Evolutionary conservation across 2,797 vertebrate species (phyloP).

Genomic region (Tenualosa ilisha): DNA sequence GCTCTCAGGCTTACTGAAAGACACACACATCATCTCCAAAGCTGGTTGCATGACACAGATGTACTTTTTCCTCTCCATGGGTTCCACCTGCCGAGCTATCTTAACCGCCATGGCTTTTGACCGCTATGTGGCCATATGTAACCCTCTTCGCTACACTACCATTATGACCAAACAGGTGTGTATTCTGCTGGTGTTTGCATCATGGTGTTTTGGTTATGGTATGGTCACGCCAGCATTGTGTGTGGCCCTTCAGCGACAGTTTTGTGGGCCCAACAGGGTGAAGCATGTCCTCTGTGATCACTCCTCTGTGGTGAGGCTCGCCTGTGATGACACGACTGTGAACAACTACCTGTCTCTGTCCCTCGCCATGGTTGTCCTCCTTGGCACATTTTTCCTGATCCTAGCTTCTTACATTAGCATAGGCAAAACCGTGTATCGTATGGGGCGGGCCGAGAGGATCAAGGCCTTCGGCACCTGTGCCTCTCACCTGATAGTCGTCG

Average conservation of each 20-base stretch:
- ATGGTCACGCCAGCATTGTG: neutral
- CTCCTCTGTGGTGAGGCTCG: constrained; percentile 71
- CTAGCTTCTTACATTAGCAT: neutral
- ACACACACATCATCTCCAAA: constrained; percentile 49
- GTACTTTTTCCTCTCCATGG: constrained; percentile 60
- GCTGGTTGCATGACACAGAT: constrained; percentile 63
- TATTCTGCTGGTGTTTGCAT: neutral
- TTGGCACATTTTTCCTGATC: neutral
- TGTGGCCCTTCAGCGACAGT: constrained; percentile 39
- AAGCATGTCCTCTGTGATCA: constrained; percentile 72
- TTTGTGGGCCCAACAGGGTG: constrained; percentile 49
- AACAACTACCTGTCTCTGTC: neutral
- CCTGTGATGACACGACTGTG: constrained; percentile 36
- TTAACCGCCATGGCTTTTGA: constrained; percentile 68
- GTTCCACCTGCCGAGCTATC: constrained; percentile 31
- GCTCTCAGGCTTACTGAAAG: constrained; percentile 51
- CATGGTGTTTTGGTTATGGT: neutral
- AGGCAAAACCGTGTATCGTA: neutral
- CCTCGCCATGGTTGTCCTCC: neutral
- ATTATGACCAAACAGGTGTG: constrained; percentile 45
- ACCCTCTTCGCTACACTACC: constrained; percentile 56
- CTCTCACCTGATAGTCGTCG: constrained; percentile 59
- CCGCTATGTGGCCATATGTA: constrained; percentile 60
- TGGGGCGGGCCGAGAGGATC: constrained; percentile 33
- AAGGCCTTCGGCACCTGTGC: constrained; percentile 68